Conservation (phyloP, 2,888 invertebrate species). For the Yponomeuta cagnagella region DNA sequence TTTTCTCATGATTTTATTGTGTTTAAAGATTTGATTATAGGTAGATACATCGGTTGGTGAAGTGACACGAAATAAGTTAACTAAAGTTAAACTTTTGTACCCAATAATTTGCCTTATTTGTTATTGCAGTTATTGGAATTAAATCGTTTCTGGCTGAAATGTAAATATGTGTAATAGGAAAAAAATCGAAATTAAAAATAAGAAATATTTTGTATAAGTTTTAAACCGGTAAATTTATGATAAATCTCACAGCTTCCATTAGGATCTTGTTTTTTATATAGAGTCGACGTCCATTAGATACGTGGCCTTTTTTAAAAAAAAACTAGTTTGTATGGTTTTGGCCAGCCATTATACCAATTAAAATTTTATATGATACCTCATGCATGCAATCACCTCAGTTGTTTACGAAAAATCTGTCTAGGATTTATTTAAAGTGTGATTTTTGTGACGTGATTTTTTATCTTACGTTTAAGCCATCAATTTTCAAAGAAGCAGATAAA, state of each 20-base stretch:
- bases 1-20: background rate
- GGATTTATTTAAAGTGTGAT: too few relatives aligned
- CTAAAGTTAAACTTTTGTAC: background rate
- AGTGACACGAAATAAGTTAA: background rate
- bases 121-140: background rate
- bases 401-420: too few relatives aligned
- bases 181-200: background rate
- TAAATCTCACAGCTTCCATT: background rate
- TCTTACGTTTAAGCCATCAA: too few relatives aligned
- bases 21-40: background rate
- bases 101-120: background rate
- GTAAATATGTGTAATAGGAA: background rate
- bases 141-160: background rate
- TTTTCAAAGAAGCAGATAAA: too few relatives aligned
- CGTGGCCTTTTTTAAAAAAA: background rate
- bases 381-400: too few relatives aligned
- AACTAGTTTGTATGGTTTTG: background rate
- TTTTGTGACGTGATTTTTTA: too few relatives aligned
- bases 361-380: too few relatives aligned
- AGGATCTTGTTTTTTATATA: too few relatives aligned
- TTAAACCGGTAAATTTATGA: background rate
- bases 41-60: background rate
- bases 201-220: conserved; percentile 4
- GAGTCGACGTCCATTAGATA: too few relatives aligned
- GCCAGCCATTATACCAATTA: too few relatives aligned